Evolutionary conservation across 2,888 invertebrate species (phyloP).

Genomic region (Standfussiana lucernea): DNA sequence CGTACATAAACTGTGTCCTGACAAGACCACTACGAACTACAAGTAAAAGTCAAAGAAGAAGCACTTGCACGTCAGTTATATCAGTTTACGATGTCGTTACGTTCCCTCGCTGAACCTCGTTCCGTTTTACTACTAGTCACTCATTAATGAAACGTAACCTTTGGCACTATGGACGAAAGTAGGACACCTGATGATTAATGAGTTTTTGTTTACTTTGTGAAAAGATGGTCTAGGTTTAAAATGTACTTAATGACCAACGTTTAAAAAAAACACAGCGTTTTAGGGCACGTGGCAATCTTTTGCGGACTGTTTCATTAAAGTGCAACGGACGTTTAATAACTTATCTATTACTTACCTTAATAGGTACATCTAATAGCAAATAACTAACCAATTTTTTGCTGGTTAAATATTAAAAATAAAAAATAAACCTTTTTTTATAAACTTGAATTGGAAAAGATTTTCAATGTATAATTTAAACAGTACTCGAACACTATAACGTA

Average conservation of each 20-base stretch:
- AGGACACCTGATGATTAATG: conserved; percentile 56
- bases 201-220: conserved; percentile 28
- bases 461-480: no score
- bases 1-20: conserved; percentile 63
- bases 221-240: neutral
- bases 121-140: conserved; percentile 74
- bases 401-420: neutral
- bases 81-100: conserved; percentile 84
- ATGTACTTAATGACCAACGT: neutral
- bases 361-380: no score
- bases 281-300: no score
- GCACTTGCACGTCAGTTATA: conserved; percentile 80
- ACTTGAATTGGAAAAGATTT: no score
- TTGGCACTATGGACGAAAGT: conserved; percentile 34
- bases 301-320: neutral
- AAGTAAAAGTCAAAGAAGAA: conserved; percentile 82
- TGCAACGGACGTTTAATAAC: neutral
- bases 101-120: conserved; percentile 72
- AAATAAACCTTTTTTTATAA: neutral
- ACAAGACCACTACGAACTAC: conserved; percentile 72
- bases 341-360: neutral
- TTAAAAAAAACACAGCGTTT: neutral
- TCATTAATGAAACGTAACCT: conserved; percentile 70
- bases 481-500: no score
- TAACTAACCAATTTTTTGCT: neutral